These are phyloP conservation scores for Hyles euphorbiae DNA, from an alignment of 1,140 invertebrate species.

Conservation along the genomic window DNA sequence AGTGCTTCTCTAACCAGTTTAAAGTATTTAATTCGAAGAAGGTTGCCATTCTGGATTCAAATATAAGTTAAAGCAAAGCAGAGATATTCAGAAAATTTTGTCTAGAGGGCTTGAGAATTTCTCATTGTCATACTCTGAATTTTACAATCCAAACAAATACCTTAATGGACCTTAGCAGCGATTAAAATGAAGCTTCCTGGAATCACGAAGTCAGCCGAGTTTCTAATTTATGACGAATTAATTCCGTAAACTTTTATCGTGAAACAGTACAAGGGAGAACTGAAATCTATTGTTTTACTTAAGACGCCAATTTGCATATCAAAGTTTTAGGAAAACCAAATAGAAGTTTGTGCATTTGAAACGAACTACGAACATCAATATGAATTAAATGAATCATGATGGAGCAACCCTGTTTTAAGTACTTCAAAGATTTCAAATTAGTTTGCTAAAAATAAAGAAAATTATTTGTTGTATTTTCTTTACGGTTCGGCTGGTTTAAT, in stretches of 20 bases:
- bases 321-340: conserved; percentile 54
- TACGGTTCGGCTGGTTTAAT: conserved; percentile 4
- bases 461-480: conserved; percentile 22
- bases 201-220: conserved; percentile 10
- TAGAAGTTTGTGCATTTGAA: conserved; percentile 63
- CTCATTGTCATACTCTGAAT: too few species aligned
- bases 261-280: conserved; percentile 24
- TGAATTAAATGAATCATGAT: conserved; percentile 49
- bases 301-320: conserved; percentile 56
- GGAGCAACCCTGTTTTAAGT: conserved; percentile 19
- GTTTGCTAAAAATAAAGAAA: conserved; percentile 21
- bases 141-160: too few species aligned
- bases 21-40: too few species aligned
- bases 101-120: too few species aligned
- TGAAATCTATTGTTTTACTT: conserved; percentile 58
- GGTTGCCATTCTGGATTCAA: too few species aligned
- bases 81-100: too few species aligned
- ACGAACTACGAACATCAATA: conserved; percentile 58
- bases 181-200: too few species aligned
- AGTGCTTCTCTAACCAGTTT: too few species aligned
- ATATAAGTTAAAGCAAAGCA: too few species aligned
- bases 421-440: conserved; percentile 27
- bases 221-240: conserved; percentile 33
- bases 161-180: too few species aligned
- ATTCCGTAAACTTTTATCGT: conserved; percentile 23